Evolutionary conservation across 2,888 invertebrate genomes (phyloP).

Genomic region (Heliconius aoede): DNA sequence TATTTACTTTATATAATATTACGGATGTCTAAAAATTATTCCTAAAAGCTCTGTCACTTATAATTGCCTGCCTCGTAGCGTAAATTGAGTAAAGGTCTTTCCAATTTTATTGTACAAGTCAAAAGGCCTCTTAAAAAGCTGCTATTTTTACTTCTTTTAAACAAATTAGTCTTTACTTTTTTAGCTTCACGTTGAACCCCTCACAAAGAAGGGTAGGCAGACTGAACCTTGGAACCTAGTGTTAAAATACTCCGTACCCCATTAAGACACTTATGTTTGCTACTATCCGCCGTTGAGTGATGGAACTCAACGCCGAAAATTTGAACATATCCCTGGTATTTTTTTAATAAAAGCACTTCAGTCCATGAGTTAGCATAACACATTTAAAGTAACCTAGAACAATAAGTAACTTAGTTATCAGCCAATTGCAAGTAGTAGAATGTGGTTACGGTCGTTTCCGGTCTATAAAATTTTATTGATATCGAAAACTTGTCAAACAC

Average conservation of each 20-base stretch:
- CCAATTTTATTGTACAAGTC: conserved; percentile 15
- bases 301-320: neutral
- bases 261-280: too few relatives aligned
- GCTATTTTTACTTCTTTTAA: neutral
- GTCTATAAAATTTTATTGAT: conserved; percentile 26
- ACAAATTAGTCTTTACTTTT: neutral
- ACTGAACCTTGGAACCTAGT: too few relatives aligned
- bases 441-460: conserved; percentile 10
- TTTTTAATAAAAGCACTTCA: neutral
- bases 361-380: too few relatives aligned
- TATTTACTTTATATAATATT: neutral
- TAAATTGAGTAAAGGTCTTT: conserved; percentile 24
- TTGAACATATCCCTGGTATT: neutral
- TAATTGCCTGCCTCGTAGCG: conserved; percentile 14
- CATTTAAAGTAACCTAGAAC: too few relatives aligned
- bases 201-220: too few relatives aligned
- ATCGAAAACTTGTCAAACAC: conserved; percentile 12
- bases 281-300: too few relatives aligned
- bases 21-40: conserved; percentile 1
- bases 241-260: too few relatives aligned
- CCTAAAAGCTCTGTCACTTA: conserved; percentile 15
- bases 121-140: conserved; percentile 13
- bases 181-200: too few relatives aligned
- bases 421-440: neutral
- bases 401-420: too few relatives aligned